Conservation (phyloP, 2,113 vertebrate genomes). For the Numenius arquata region DNA sequence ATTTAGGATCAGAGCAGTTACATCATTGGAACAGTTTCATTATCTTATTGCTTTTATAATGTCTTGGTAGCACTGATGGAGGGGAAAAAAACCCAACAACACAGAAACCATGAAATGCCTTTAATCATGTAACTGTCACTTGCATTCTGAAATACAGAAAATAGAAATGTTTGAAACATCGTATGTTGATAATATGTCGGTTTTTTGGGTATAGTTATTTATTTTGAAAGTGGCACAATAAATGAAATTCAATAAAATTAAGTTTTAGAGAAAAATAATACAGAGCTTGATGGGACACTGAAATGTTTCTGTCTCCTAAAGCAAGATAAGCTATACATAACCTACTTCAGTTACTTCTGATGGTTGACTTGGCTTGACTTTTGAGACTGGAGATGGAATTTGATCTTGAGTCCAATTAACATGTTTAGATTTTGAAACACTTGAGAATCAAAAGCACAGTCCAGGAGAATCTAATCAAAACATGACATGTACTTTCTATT, state of each 20-base stretch:
- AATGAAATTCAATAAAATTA: not conserved
- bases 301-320: not conserved
- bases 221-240: not conserved
- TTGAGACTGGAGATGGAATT: not conserved
- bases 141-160: not conserved
- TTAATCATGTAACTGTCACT: not conserved
- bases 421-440: not conserved
- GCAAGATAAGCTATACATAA: not conserved
- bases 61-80: not conserved
- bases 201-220: not conserved
- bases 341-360: not conserved
- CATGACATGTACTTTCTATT: not conserved
- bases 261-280: not conserved
- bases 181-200: not conserved
- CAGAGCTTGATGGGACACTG: not conserved
- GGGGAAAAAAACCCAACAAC: accelerated
- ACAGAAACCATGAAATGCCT: not conserved
- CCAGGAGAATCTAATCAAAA: not conserved
- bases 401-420: not conserved
- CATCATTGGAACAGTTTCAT: not conserved
- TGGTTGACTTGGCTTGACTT: not conserved
- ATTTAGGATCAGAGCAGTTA: not conserved
- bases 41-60: not conserved
- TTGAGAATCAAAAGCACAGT: not conserved
- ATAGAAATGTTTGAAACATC: not conserved